Conservation (phyloP, 2,113 vertebrate species). For the Chaetops frenatus region DNA sequence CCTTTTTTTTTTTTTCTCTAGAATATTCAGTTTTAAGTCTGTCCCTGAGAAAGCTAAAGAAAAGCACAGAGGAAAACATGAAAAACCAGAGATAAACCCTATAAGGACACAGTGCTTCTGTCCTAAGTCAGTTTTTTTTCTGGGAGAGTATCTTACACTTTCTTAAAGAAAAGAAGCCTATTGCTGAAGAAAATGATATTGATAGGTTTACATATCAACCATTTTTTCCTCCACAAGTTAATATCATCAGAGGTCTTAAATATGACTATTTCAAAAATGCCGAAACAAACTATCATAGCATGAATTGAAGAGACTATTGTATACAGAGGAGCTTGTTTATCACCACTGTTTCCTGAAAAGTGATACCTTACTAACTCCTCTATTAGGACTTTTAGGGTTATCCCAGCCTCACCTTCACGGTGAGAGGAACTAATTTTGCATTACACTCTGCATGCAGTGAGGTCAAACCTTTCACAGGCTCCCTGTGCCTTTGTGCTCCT, state of each 20-base stretch:
- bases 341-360: neutral
- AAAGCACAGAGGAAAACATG: neutral
- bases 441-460: neutral
- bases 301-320: neutral
- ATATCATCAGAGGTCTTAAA: neutral
- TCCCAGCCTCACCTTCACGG: neutral
- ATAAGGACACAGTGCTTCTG: neutral
- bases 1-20: neutral
- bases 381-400: neutral
- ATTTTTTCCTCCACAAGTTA: neutral
- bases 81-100: constrained; percentile 10
- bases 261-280: neutral
- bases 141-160: neutral
- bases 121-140: constrained; percentile 10
- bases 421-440: neutral
- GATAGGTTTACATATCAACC: neutral
- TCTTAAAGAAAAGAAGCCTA: neutral
- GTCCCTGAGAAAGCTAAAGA: neutral
- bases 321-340: neutral
- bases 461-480: neutral
- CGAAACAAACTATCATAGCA: neutral
- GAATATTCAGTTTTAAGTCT: neutral
- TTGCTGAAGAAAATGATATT: neutral
- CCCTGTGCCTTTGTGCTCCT: neutral
- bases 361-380: neutral